A percentile compares a stretch with the other conserved stretches of the same genome.
phyloP scores from a whole-genome alignment of 2,888 invertebrate genomes.

The Malacosoma neustria region DNA sequence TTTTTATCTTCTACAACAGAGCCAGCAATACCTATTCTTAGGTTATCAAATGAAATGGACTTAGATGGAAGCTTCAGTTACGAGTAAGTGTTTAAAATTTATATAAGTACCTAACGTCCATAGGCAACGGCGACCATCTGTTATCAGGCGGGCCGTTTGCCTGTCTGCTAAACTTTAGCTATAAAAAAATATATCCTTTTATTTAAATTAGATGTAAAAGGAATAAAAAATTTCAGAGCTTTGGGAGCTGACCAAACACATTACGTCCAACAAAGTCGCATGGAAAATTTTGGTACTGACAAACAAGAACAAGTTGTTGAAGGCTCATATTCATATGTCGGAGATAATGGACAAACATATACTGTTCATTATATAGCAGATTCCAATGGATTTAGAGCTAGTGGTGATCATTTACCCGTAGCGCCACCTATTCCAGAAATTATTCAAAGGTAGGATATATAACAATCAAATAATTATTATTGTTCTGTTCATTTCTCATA shows the following conservation, averaged over 20 bases:
- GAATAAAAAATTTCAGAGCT: constrained; percentile 53
- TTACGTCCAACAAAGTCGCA: constrained; percentile 70
- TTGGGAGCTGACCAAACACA: constrained; percentile 70
- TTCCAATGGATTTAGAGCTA: constrained; percentile 84
- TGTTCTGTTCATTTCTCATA: too few relatives aligned
- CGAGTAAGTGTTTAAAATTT: constrained; percentile 55
- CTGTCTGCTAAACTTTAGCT: too few relatives aligned
- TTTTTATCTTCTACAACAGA: constrained; percentile 58
- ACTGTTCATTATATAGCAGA: constrained; percentile 82
- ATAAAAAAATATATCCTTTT: too few relatives aligned
- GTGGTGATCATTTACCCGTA: constrained; percentile 85
- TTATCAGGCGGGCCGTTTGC: too few relatives aligned
- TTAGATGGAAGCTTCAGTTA: constrained; percentile 73
- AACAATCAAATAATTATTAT: not conserved
- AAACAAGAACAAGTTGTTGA: constrained; percentile 76
- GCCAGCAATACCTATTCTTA: constrained; percentile 66
- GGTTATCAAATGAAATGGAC: constrained; percentile 71
- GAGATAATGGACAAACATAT: constrained; percentile 76
- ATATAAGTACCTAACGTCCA: too few relatives aligned
- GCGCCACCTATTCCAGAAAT: constrained; percentile 84
- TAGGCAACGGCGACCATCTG: too few relatives aligned
- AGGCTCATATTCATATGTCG: constrained; percentile 78
- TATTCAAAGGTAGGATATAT: constrained; percentile 68
- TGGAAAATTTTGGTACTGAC: constrained; percentile 73
- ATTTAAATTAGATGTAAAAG: too few relatives aligned